Base-by-base conservation (phyloP, 2,113 vertebrate species). In the Syngnathus floridae region DNA sequence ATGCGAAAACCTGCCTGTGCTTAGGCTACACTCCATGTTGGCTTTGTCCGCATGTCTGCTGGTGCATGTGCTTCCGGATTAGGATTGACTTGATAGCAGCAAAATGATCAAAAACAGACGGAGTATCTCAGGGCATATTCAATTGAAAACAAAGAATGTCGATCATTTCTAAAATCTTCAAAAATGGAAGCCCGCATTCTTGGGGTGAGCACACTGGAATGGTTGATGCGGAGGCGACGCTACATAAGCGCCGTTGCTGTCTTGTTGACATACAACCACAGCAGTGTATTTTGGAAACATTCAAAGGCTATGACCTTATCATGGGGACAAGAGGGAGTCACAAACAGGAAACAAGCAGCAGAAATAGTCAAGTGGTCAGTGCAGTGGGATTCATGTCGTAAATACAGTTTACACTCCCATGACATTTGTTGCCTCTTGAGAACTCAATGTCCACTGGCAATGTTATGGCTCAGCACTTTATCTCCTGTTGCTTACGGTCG, bases 1-100 rank as follows among this genome's bases (percentile, higher is more conserved):
- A 63, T 71, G 66, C 61, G 38, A 75, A 76, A 79, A 61, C 66
- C 60, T 80, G 79, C 74, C 78, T 69, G 55, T 54, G 37, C 70
- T 61, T 26, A 43, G 66, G 41, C 68, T 71, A 59, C 72, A 62
- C 70, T 74, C 52, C 70, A 64, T 72, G 52, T 75, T 71, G 67
- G 76, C 79, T 77, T 16, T 3, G 48, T 69, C 59, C 22, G 21
- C 46, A 70, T 21, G 37, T n/a, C 64, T 61, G 7, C 54, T 79
- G 51, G 51, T 35, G 57, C 77, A 67, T 19, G 46, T 52, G 55
- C 41, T 69, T 63, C 19, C 13, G 14, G 6, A 48, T 76, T 64
- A 74, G 19, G 66, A 57, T 54, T 45, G 62, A 14, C n/a, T n/a
- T n/a, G n/a, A n/a, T n/a, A n/a, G n/a, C n/a, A n/a, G n/a, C n/a